Evolutionary conservation across 2,888 invertebrate genomes (phyloP), one percentile per base, ranked within the genome.

Genomic region (Exephanes ischioxanthus): DNA sequence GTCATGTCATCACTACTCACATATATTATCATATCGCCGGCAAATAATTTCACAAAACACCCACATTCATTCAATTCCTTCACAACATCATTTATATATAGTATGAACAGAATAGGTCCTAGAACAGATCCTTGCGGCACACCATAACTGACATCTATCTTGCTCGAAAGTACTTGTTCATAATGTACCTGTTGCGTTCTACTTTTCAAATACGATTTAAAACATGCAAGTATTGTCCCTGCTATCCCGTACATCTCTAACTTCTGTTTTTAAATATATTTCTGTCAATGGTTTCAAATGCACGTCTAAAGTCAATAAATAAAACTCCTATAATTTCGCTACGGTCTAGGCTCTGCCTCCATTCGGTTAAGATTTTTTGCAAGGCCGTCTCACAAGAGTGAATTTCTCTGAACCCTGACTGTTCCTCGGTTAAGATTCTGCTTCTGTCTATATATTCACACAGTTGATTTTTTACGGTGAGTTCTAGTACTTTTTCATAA

Each of bases 301-400:
- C 85, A 16, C 86, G 66, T 63, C 77, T 84, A 51, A 87, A 72
- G 33, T 88, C 87, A 51, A 88, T 67, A 58, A 88, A 87, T 6
- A 87, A 70, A 1, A 76, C 71, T n/a, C 81, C 45, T 16, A 82
- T 66, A 19, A 73, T 61, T 14, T 85, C 26, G 4, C 82, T 71
- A 2, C 80, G 11, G 63, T 87, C 85, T n/a, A 85, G 14, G 9
- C 53, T 48, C 30, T 80, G 53, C 53, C 76, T 84, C 84, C 81
- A 83, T 55, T 83, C 61, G 5, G 30, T 76, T 14, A 88, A 41
- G 2, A 75, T 53, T 22, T 66, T 61, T 9, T 84, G 83, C 6
- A 88, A 48, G 9, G 80, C 76, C 26, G 84, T 83, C 58, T 87
- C 86, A 79, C 88, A 87, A 2, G 85, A 85, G 45, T 87, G 84